Evolutionary conservation across 2,113 vertebrate species (phyloP).

Genomic region (Circaetus gallicus): DNA sequence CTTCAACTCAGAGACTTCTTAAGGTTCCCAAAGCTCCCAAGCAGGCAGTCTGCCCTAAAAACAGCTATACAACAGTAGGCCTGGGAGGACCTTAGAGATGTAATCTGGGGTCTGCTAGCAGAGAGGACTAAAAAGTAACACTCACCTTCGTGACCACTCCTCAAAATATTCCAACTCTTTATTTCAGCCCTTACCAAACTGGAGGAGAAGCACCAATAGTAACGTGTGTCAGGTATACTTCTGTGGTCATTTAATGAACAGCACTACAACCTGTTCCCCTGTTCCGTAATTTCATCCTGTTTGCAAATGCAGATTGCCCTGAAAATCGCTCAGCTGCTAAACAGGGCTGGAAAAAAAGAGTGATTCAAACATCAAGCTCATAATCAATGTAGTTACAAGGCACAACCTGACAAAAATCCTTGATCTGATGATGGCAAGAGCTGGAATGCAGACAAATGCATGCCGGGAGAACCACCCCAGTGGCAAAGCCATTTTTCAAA

Average conservation of each 20-base stretch:
- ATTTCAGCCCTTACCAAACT: neutral
- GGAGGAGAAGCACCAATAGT: neutral
- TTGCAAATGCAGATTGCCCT: neutral
- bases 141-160: neutral
- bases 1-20: neutral
- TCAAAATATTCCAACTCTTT: neutral
- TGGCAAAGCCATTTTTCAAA: neutral
- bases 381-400: neutral
- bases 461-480: neutral
- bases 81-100: neutral
- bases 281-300: fast-evolving
- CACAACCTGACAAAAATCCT: neutral
- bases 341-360: neutral
- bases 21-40: neutral
- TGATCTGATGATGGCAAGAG: neutral
- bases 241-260: neutral
- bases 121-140: neutral
- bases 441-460: neutral
- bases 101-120: neutral
- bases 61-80: neutral
- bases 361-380: neutral
- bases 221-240: neutral
- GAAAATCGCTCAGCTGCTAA: neutral
- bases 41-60: neutral
- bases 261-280: too few relatives aligned